Base-by-base conservation (phyloP, 2,888 invertebrate genomes). In the Hyles lineata region DNA sequence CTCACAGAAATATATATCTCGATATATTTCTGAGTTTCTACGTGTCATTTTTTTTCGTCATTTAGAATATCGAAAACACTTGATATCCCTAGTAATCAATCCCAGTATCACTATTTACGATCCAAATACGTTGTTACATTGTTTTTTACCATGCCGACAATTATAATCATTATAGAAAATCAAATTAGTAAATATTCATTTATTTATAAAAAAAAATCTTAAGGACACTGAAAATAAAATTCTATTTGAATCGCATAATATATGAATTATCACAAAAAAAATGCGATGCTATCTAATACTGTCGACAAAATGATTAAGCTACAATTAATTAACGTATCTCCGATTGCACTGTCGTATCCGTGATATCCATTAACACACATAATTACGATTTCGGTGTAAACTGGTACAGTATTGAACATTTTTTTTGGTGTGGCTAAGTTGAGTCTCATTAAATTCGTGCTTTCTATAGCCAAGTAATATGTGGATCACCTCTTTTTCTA, bases 291-390 rank as follows among this genome's bases (percentile, higher is more conserved):
- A 67, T 60, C 60, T 6, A 23, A 55, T 55, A 55, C 55, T 55
- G 55, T 67, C 50, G 67, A 67, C 50, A 67, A n/a, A 67, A 67
- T 25, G 67, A 67, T 67, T 67, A 67, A 23, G 67, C 67, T 50
- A 67, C 23, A 50, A 67, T 67, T 67, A 43, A 67, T 67, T 67
- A 50, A 50, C 67, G 67, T 67, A 67, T 67, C 67, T 67, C 43
- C 67, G 55, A 55, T 55, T 50, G 67, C 43, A 50, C 23, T 50
- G 43, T 21, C 17, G 55, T 19, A 55, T 55, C 7, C 55, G n/a
- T 7, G 55, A n/a, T 55, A 55, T 55, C 55, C 23, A 50, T 43
- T 43, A 9, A 1, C 23, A 50, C 43, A 23, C 50, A 15, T 23
- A 50, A 55, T 19, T 55, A 55, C n/a, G 55, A 55, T 19, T 55